A percentile compares a stretch with the other conserved stretches of the same genome.
Evolutionary conservation across 2,888 invertebrate species (phyloP).

Genomic region (Drosophila atroscutellata): DNA sequence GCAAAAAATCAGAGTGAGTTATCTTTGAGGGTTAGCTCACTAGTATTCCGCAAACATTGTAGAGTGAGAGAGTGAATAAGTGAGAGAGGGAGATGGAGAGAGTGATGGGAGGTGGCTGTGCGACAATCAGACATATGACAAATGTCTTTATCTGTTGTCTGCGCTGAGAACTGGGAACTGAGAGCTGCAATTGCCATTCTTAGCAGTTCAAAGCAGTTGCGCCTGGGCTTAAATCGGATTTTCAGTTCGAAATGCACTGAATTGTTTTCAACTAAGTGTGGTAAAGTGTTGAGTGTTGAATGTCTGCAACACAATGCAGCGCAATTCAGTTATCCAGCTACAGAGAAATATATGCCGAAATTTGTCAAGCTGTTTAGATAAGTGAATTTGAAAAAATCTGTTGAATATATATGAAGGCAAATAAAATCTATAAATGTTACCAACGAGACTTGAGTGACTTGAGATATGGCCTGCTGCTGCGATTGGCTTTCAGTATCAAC

Average conservation of each 20-base stretch:
- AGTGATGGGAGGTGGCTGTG: constrained; percentile 1
- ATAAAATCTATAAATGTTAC: background rate
- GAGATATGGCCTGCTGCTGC: background rate
- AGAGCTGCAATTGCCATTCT: constrained; percentile 30
- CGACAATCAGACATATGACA: constrained; percentile 55
- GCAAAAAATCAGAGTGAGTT: constrained; percentile 61
- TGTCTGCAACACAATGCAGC: background rate
- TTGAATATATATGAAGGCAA: background rate
- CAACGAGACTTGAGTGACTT: background rate
- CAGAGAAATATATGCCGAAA: background rate
- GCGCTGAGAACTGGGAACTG: constrained; percentile 8
- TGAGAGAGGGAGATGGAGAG: background rate
- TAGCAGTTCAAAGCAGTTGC: constrained; percentile 43
- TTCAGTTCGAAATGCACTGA: constrained; percentile 5
- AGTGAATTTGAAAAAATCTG: background rate
- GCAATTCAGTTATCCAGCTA: background rate
- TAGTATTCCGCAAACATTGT: constrained; percentile 18
- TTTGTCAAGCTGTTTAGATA: background rate
- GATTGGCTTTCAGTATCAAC: background rate
- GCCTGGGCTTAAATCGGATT: constrained; percentile 31
- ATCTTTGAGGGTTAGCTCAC: constrained; percentile 55
- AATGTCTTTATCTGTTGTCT: constrained; percentile 61
- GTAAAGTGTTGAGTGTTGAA: background rate
- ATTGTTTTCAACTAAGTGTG: constrained; percentile 34
- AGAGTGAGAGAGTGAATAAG: constrained; percentile 2